Evolutionary conservation across 2,113 vertebrate genomes (phyloP), one percentile per base, ranked within the genome.

Genomic region (Aptenodytes forsteri): DNA sequence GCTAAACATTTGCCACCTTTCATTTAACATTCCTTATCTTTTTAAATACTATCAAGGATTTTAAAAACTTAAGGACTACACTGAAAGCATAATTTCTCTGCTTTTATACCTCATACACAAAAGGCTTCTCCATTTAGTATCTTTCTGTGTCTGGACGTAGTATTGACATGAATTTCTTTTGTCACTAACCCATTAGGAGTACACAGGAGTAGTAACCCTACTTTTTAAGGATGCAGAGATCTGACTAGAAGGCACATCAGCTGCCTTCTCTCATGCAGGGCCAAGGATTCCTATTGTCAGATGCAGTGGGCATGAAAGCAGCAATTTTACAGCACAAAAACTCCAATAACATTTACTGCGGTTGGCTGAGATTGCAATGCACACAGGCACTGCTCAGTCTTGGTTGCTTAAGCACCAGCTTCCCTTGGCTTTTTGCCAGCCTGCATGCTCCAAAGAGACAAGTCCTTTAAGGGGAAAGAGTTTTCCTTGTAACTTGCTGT

Each of bases 321-420:
- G 98, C 98, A 98, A 99, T 99, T 99, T 99, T 98, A 98, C 98
- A 98, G 98, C 98, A 99, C 98, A 98, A 97, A 98, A 98, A 98
- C 98, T 98, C 98, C 98, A 98, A 98, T 98, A 98, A 98, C 98
- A 97, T 98, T 98, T 98, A 98, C 98, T 97, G 93, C 96, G 95
- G 98, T 98, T 97, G 97, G 98, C 97, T 96, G 98, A 95, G 97
- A 98, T 89, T 98, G 98, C 98, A 98, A 97, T 96, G 98, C 98
- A 98, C 96, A 95, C 97, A 97, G 98, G 97, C 97, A 91, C 94
- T 97, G 97, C 98, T 98, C 98, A 94, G 97, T 98, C 97, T 94
- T 97, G 98, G 98, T 97, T 98, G 97, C 98, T 98, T 98, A 97
- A 98, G 98, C 98, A 98, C 97, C 98, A 97, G 98, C 97, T 98